Conservation (phyloP, 30 jellyfish, hydroid and myxozoan species). For the Phacellophora camtschatica region DNA sequence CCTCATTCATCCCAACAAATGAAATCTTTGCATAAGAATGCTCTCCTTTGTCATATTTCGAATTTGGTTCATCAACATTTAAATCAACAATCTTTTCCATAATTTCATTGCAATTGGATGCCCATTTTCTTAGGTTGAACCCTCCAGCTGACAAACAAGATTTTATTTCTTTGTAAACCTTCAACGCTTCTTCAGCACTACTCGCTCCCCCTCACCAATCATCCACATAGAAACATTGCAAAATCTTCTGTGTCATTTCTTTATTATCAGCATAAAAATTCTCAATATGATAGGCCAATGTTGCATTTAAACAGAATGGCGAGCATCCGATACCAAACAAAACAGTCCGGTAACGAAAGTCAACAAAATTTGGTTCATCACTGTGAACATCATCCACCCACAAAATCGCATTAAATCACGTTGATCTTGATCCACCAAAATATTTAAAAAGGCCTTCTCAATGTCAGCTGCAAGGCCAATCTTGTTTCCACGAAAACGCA, state of each 20-base stretch:
- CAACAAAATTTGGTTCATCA: not conserved
- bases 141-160: conserved; percentile 40
- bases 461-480: conserved; percentile 26
- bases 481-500: conserved; percentile 11
- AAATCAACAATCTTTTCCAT: not conserved
- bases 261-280: not conserved
- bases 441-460: not conserved
- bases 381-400: not conserved
- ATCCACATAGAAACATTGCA: conserved; percentile 5
- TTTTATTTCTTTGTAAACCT: not conserved
- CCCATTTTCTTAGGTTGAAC: conserved; percentile 42
- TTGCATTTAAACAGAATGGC: conserved; percentile 43
- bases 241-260: conserved; percentile 26
- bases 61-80: no score
- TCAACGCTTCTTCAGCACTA: conserved; percentile 9
- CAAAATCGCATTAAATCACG: not conserved
- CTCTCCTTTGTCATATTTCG: not conserved
- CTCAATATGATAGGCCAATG: conserved; percentile 6
- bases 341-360: not conserved
- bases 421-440: not conserved
- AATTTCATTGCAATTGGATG: conserved; percentile 3
- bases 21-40: conserved; percentile 8
- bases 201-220: conserved; percentile 49
- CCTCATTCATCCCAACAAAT: conserved; percentile 22
- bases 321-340: conserved; percentile 42